Evolutionary conservation across 2,888 invertebrate genomes (phyloP).

Genomic region (Eupithecia abbreviata): DNA sequence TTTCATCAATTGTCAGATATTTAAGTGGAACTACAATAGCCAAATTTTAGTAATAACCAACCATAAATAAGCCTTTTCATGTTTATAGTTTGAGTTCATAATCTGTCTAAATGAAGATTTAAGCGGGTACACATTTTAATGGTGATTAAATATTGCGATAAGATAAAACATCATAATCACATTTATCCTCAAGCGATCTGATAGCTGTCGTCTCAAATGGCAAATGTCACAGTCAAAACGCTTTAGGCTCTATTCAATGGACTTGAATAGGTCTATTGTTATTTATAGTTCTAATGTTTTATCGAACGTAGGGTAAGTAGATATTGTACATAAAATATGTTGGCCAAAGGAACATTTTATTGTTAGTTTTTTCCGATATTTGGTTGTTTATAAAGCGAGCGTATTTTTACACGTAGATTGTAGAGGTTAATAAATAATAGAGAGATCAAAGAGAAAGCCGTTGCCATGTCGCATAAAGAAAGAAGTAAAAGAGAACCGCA

Average conservation of each 20-base stretch:
- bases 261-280: not conserved
- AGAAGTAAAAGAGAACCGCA: no score
- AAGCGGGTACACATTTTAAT: not conserved
- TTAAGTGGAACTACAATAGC: not conserved
- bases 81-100: not conserved
- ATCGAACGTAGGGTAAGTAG: not conserved
- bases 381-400: not conserved
- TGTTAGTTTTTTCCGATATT: not conserved
- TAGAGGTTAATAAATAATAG: not conserved
- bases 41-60: not conserved
- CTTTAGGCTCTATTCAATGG: not conserved
- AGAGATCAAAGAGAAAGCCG: no score
- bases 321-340: not conserved
- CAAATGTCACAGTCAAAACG: not conserved
- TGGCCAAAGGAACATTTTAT: not conserved
- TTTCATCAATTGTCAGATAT: no score
- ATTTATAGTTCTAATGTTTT: not conserved
- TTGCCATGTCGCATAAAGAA: no score
- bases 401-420: not conserved
- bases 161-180: not conserved
- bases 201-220: not conserved
- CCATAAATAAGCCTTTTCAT: not conserved
- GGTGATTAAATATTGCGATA: slow-evolving; percentile 2
- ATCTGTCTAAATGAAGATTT: not conserved
- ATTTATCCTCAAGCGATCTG: not conserved